A percentile compares a stretch with the other conserved stretches of the same genome.
These are phyloP conservation scores for Smutsia gigantea DNA, from an alignment of 2,797 vertebrate species.

Conservation along the genomic window DNA sequence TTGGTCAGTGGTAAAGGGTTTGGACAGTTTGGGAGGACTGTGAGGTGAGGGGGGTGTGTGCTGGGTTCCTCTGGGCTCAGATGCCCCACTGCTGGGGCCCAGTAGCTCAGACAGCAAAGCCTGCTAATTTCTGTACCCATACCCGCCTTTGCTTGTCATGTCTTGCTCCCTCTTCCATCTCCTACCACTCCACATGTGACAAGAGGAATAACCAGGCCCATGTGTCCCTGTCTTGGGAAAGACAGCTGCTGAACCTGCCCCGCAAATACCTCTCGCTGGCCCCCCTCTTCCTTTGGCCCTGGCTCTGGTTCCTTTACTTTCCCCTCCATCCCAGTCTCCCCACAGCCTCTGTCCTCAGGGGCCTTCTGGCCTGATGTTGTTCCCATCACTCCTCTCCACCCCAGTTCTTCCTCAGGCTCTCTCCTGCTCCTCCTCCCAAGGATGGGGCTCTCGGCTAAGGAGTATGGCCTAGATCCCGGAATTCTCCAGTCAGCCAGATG, in stretches of 20 bases:
- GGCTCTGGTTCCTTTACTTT: slow-evolving; percentile 12
- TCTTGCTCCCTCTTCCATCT: slow-evolving; percentile 49
- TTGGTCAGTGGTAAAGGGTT: neutral
- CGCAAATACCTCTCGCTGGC: slow-evolving; percentile 33
- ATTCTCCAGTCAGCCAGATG: slow-evolving; percentile 75
- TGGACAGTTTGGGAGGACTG: neutral
- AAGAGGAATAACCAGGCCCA: slow-evolving; percentile 73
- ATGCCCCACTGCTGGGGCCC: neutral
- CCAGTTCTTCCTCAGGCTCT: slow-evolving; percentile 49
- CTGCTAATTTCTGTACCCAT: neutral
- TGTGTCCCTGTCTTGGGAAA: slow-evolving; percentile 66
- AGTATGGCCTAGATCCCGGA: slow-evolving; percentile 76
- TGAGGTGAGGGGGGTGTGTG: neutral
- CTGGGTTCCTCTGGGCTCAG: neutral
- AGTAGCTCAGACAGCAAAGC: neutral
- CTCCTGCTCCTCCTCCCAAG: slow-evolving; percentile 48
- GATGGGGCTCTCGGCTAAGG: slow-evolving; percentile 62
- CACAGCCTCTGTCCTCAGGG: slow-evolving; percentile 57
- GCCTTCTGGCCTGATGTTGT: slow-evolving; percentile 61
- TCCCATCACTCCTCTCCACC: neutral
- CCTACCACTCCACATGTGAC: slow-evolving; percentile 31
- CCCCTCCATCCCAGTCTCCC: slow-evolving; percentile 23
- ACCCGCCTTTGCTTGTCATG: slow-evolving; percentile 19
- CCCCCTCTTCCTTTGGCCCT: slow-evolving; percentile 47
- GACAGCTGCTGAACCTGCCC: slow-evolving; percentile 65